Evolutionary conservation across 2,113 vertebrate species (phyloP), one percentile per base, ranked within the genome.

Genomic region (Aegotheles bennettii): DNA sequence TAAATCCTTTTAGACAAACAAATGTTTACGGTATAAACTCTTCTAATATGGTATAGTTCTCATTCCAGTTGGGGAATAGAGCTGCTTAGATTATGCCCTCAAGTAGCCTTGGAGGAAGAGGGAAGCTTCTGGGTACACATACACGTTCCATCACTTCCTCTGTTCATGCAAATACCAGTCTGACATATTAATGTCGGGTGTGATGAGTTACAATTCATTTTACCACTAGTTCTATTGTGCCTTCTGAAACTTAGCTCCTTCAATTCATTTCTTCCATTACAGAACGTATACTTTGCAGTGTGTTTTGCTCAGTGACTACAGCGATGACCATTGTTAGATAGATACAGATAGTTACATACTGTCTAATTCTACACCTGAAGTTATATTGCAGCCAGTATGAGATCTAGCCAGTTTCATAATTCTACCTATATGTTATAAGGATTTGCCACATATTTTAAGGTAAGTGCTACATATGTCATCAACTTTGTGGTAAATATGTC

Each of bases 401-500:
- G 90, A 94, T 85, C 89, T 68, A 87, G 47, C 73, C 63, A 83
- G 79, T 84, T 95, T 90, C 80, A 86, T 95, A 96, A 96, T 97
- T 92, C 92, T 89, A 75, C 45, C 43, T 35, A n/a, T 97, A 96
- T 65, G 59, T 96, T 93, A 93, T 54, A 94, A 94, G 84, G 73
- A 70, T 94, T 95, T 96, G 93, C 93, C 96, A 97, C 95, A 97
- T 96, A 95, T 96, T 96, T 97, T 97, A 95, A 95, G 9, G 2
- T 92, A 93, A 97, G 87, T 92, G 82, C 94, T 89, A 95, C 86
- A 93, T 96, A 96, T 90, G 87, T 96, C 96, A 97, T 96, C 93
- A 96, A 93, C 96, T 96, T 96, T 87, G 92, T 87, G 90, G 96
- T 97, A 97, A 97, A 96, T 97, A 96, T 48, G 93, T 96, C 96